phyloP scores from a whole-genome alignment of 2,113 vertebrate species.

The Callipepla squamata region DNA sequence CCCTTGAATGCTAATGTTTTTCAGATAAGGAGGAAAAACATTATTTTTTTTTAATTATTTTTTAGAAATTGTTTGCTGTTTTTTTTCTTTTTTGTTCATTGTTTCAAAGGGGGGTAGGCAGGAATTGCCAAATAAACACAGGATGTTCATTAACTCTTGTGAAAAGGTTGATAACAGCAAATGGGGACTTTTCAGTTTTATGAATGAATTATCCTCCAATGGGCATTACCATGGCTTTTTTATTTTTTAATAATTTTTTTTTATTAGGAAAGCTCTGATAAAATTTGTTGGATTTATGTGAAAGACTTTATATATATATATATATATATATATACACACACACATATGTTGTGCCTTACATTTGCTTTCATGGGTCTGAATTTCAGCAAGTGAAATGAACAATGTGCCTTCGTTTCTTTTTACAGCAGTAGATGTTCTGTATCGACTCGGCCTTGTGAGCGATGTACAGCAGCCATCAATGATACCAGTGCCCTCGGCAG shows the following conservation, averaged over 20 bases:
- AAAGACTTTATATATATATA: background rate
- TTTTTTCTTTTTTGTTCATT: background rate
- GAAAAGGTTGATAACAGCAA: background rate
- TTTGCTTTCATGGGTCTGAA: background rate
- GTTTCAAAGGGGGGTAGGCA: background rate
- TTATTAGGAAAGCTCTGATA: background rate
- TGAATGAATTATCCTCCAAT: background rate
- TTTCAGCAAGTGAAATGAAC: conserved; percentile 31
- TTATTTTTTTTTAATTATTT: background rate
- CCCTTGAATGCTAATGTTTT: background rate
- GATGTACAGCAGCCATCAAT: conserved; percentile 70
- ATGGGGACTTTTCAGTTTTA: background rate
- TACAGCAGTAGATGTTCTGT: conserved; percentile 92
- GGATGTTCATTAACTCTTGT: background rate
- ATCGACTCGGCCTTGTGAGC: conserved; percentile 85
- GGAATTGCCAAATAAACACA: background rate
- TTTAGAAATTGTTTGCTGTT: too few species aligned
- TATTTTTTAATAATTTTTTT: background rate
- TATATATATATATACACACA: too few species aligned
- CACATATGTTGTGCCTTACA: background rate
- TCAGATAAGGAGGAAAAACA: background rate
- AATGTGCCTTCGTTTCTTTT: conserved; percentile 62
- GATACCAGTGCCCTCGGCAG: conserved; percentile 56
- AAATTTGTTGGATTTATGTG: background rate
- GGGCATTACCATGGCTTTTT: background rate